Conservation (phyloP, 2,113 vertebrate genomes). For the Lycaon pictus region DNA sequence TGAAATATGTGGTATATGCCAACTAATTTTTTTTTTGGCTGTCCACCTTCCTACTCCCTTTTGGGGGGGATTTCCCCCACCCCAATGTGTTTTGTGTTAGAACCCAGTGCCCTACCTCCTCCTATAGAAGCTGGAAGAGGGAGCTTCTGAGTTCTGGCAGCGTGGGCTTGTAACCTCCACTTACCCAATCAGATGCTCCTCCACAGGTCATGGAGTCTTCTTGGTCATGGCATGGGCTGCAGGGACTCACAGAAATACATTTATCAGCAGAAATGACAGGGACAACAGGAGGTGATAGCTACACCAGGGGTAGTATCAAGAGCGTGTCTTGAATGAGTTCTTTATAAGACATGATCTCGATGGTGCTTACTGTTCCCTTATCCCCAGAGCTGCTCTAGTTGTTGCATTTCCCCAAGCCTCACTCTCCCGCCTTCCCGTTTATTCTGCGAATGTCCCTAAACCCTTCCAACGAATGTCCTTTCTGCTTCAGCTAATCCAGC, state of each 20-base stretch:
- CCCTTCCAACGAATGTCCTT: neutral
- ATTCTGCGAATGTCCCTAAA: neutral
- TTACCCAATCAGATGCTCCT: neutral
- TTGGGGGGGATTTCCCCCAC: neutral
- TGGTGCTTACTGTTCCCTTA: neutral
- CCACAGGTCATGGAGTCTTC: neutral
- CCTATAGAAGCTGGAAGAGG: neutral
- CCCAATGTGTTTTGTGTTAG: neutral
- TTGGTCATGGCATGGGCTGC: neutral
- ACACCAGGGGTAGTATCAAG: accelerated
- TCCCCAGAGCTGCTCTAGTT: neutral
- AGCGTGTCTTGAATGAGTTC: neutral
- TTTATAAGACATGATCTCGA: neutral
- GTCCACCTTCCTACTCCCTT: neutral
- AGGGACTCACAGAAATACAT: neutral
- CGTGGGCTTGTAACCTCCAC: neutral
- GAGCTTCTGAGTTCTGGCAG: neutral
- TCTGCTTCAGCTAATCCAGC: neutral
- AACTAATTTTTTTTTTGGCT: neutral
- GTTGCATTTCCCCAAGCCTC: neutral
- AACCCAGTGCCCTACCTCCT: neutral
- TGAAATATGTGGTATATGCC: neutral
- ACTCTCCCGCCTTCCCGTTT: neutral
- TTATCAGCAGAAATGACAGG: neutral
- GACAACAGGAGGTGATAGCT: neutral